These are phyloP conservation scores for Heliconius ismenius DNA, from an alignment of 2,888 invertebrate species.

Conservation along the genomic window DNA sequence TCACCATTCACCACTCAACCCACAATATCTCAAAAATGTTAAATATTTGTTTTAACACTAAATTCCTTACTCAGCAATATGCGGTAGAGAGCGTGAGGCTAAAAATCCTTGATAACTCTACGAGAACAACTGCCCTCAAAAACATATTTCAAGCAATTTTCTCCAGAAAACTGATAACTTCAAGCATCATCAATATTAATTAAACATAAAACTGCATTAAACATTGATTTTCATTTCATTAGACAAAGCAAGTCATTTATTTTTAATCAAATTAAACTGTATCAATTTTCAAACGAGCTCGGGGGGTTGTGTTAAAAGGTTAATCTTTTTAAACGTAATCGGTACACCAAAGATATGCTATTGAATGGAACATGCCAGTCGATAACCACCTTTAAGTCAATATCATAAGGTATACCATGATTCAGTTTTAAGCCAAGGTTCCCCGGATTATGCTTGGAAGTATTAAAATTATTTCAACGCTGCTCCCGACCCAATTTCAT, in stretches of 20 bases:
- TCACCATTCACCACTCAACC: no score
- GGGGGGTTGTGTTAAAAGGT: conserved; percentile 36
- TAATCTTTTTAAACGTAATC: conserved; percentile 38
- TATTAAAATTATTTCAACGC: conserved; percentile 48
- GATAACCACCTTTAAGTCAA: conserved; percentile 16
- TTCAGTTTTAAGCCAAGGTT: conserved; percentile 25
- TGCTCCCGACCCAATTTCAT: conserved; percentile 46
- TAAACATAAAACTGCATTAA: conserved; percentile 4
- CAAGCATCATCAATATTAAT: not conserved
- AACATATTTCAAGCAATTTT: not conserved
- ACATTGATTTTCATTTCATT: conserved; percentile 24
- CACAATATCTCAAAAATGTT: no score
- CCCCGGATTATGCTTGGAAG: conserved; percentile 39
- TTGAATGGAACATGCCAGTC: not conserved
- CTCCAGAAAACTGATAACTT: not conserved
- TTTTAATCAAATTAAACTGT: conserved; percentile 36
- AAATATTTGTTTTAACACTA: no score
- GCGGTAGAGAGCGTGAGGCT: no score
- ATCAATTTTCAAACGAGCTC: conserved; percentile 37
- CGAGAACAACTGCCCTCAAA: not conserved
- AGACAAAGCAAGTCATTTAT: conserved; percentile 14
- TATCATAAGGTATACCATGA: not conserved
- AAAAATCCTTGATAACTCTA: not conserved
- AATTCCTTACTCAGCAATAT: no score
- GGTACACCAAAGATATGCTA: conserved; percentile 29